phyloP scores from a whole-genome alignment of 2,113 vertebrate species.

The Suricata suricatta region DNA sequence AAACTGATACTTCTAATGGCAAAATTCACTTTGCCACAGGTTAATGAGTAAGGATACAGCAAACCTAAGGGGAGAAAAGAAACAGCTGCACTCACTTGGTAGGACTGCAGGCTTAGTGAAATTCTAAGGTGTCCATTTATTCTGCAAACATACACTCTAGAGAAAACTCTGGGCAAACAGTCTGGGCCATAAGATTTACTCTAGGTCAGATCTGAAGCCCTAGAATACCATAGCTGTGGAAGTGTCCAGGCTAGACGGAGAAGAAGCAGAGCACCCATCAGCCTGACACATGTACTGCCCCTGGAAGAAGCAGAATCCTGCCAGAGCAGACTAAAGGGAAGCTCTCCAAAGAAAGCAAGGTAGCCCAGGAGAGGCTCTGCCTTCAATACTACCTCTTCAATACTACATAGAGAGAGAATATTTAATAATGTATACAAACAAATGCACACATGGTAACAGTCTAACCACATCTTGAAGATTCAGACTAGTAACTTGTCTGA shows the following conservation, averaged over 20 bases:
- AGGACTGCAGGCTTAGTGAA: background rate
- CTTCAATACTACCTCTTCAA: background rate
- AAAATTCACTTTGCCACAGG: background rate
- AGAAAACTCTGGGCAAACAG: background rate
- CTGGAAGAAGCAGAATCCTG: background rate
- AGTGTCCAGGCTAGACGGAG: background rate
- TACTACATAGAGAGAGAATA: background rate
- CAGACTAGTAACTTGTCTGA: slow-evolving; percentile 31
- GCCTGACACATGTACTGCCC: background rate
- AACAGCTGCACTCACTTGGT: background rate
- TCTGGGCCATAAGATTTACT: background rate
- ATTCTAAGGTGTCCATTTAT: background rate
- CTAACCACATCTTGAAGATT: background rate
- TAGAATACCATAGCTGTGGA: background rate
- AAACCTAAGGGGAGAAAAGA: background rate
- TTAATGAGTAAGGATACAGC: background rate
- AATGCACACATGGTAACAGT: background rate
- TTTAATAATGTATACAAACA: background rate
- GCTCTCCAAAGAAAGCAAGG: background rate
- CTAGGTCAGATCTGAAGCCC: background rate
- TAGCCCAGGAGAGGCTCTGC: background rate
- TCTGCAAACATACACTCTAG: background rate
- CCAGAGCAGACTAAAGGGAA: background rate
- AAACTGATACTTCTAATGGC: background rate
- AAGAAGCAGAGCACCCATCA: background rate